A percentile compares a stretch with the other conserved stretches of the same genome.
phyloP scores from a whole-genome alignment of 2,113 vertebrate genomes.

The Herpailurus yagouaroundi region DNA sequence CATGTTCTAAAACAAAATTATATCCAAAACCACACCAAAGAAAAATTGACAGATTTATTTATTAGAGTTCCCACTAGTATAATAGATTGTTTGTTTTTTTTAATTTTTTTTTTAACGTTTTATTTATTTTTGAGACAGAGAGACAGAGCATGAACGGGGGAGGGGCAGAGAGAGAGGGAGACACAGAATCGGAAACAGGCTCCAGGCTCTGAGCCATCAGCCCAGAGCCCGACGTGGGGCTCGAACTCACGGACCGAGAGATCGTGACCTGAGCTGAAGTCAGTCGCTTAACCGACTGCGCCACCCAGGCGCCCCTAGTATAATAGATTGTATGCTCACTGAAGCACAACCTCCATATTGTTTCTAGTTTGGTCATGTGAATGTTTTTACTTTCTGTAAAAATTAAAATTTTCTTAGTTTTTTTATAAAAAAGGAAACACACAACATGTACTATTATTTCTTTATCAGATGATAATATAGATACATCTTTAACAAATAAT shows the following conservation, averaged over 20 bases:
- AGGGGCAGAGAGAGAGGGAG: too few species aligned
- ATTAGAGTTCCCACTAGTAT: not conserved
- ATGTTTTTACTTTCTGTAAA: not conserved
- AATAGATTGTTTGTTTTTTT: not conserved
- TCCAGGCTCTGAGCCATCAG: too few species aligned
- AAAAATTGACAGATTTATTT: slow-evolving; percentile 13
- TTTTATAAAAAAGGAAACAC: not conserved
- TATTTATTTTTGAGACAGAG: too few species aligned
- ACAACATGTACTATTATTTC: not conserved
- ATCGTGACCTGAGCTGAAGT: too few species aligned
- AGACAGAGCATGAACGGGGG: too few species aligned
- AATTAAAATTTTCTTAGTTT: slow-evolving; percentile 25
- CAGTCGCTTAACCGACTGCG: too few species aligned
- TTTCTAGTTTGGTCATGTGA: not conserved
- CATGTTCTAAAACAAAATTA: not conserved
- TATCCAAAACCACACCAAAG: not conserved
- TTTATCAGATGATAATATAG: not conserved
- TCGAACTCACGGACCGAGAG: too few species aligned
- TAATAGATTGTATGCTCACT: not conserved
- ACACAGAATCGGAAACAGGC: too few species aligned
- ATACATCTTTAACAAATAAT: not conserved
- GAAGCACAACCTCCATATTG: not conserved
- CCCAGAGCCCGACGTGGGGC: too few species aligned
- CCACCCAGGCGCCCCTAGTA: too few species aligned
- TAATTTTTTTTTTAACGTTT: too few species aligned